Evolutionary conservation across 92 coral and sea anemone genomes (phyloP), one percentile per base, ranked within the genome.

Genomic region (Porites divaricata): DNA sequence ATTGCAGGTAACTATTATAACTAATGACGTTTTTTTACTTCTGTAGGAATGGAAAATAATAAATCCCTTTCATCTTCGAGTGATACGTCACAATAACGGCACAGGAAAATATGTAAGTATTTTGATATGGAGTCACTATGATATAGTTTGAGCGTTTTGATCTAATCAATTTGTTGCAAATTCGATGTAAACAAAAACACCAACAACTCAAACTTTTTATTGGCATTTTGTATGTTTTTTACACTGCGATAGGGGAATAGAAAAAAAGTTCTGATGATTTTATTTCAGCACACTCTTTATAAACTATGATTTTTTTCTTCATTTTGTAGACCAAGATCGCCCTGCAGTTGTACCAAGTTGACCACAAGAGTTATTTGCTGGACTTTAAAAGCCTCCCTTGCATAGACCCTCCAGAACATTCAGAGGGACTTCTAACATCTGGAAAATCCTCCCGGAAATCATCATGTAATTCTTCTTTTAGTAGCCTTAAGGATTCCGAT

Each of bases 281-380:
- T 53, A 14, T 14, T 53, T 9, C 16, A 53, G 15, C 12, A 9
- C 0, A 14, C 58, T 35, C 0, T 35, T 35, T 4, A 35, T 4
- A 35, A 35, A 35, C 45, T 53, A 53, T 53, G 15, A 53, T 53
- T 54, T 54, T 54, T 54, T 54, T 54, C 48, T 41, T 88, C 53
- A 69, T 74, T 68, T 70, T 71, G 20, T 57, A 97, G 99, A 91
- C 98, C 4, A 97, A 97, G 88, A 88, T 97, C 41, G 96, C 93
- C 56, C 63, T 97, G 12, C 99, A 97, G 87, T 83, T 97, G 16
- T 97, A 97, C 84, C 99, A 97, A 84, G 99, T 97, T 9, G 99
- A 97, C 77, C 98, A 89, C 67, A 95, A 95, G 54, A 97, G 99
- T 51, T 97, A 95, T 72, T 89, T 97, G 23, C 85, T 97, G 79